phyloP scores from a whole-genome alignment of 2,888 invertebrate species.

The Zootermopsis nevadensis region DNA sequence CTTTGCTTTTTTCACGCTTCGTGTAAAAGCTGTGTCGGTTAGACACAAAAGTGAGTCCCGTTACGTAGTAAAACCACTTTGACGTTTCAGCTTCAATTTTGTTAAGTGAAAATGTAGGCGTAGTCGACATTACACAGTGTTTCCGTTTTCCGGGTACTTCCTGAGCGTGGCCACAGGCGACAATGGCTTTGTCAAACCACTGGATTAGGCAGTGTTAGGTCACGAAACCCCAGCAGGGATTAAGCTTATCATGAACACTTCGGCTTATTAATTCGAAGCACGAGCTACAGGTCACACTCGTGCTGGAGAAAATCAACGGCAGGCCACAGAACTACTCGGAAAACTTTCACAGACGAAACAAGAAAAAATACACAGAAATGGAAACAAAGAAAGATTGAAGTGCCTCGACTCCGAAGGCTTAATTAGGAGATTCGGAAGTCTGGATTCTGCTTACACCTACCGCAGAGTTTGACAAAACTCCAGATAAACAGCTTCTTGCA shows the following conservation, averaged over 20 bases:
- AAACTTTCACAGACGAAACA: background rate
- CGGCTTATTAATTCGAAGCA: slow-evolving; percentile 34
- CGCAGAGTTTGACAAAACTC: no score
- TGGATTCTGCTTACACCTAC: no score
- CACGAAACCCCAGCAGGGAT: background rate
- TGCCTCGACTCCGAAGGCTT: background rate
- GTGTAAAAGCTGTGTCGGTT: no score
- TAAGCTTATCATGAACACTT: background rate
- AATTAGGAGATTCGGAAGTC: background rate
- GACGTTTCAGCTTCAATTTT: no score
- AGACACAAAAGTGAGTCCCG: no score
- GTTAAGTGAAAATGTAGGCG: no score
- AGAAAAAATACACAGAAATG: background rate
- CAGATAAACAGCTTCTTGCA: no score
- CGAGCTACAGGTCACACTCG: slow-evolving; percentile 5
- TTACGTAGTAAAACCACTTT: no score
- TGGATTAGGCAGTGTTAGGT: background rate
- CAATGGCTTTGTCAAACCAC: background rate
- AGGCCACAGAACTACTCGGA: background rate
- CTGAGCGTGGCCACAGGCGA: background rate
- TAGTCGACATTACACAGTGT: no score
- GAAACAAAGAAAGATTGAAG: background rate
- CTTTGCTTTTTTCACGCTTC: no score
- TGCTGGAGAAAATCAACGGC: background rate
- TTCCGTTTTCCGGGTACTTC: no score